Evolutionary conservation across 2,888 invertebrate species (phyloP).

Genomic region (Drosophila robusta): DNA sequence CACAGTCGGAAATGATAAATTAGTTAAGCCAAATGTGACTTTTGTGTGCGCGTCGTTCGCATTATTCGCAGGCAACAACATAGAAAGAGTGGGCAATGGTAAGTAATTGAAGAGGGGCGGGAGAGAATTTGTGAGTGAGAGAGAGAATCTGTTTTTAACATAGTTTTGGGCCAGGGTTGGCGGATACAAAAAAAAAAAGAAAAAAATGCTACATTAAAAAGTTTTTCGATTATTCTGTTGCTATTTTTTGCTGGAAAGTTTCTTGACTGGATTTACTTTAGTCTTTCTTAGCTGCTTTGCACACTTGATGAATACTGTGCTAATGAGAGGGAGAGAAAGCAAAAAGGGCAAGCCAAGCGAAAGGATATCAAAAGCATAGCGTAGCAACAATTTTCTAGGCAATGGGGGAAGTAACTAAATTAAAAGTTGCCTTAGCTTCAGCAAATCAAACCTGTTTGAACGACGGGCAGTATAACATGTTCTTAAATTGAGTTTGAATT

Average conservation of each 20-base stretch:
- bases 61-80: constrained; percentile 15
- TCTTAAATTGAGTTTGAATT: not conserved
- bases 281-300: constrained; percentile 20
- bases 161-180: constrained; percentile 31
- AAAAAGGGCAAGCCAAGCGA: not conserved
- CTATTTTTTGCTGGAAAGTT: constrained; percentile 39
- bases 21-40: constrained; percentile 48
- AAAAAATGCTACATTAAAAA: constrained; percentile 52
- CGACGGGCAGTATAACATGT: not conserved
- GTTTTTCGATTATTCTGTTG: constrained; percentile 69
- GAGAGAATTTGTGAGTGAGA: not conserved
- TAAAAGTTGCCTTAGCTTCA: constrained; percentile 21
- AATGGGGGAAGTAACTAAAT: constrained; percentile 28
- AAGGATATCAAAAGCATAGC: constrained; percentile 16
- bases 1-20: constrained; percentile 55
- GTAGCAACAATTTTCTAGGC: constrained; percentile 11
- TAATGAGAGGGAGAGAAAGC: constrained; percentile 32
- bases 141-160: constrained; percentile 12
- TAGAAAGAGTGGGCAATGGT: not conserved
- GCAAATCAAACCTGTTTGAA: constrained; percentile 13
- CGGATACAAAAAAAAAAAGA: constrained; percentile 21
- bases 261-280: constrained; percentile 33
- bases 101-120: not conserved
- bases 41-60: constrained; percentile 31
- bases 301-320: constrained; percentile 50